A percentile compares a stretch with the other conserved stretches of the same genome.
Conservation (phyloP, 2,888 invertebrate genomes). For the Amiota mariae region DNA sequence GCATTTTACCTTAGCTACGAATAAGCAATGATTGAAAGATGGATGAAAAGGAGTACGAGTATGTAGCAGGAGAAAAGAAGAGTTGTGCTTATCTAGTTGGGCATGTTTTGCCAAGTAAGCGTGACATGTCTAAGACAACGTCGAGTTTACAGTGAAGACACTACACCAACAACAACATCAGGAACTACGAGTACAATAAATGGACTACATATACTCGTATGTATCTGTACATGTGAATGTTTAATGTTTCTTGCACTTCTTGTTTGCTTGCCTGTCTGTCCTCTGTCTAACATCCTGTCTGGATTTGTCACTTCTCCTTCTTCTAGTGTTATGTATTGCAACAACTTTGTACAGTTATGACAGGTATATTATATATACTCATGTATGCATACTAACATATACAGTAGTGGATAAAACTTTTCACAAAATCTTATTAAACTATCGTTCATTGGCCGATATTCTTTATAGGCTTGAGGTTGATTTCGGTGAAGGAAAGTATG, state of each 20-base stretch:
- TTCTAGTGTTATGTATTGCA: conserved; percentile 37
- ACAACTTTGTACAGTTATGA: conserved; percentile 57
- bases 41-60: too few species aligned
- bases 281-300: conserved; percentile 45
- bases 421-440: too few species aligned
- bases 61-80: too few species aligned
- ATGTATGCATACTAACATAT: too few species aligned
- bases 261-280: conserved; percentile 15
- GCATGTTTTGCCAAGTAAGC: conserved; percentile 7
- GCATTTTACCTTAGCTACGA: background rate
- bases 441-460: too few species aligned
- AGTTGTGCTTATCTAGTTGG: background rate
- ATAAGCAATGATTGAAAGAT: too few species aligned
- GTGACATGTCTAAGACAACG: conserved; percentile 16
- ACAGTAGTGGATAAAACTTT: too few species aligned
- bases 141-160: background rate
- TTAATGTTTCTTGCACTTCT: background rate
- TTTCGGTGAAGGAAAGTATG: too few species aligned
- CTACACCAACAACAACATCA: background rate
- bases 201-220: too few species aligned
- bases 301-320: conserved; percentile 56
- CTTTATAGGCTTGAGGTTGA: too few species aligned
- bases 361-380: conserved; percentile 36
- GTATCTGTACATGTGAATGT: background rate
- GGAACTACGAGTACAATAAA: background rate